These are phyloP conservation scores for Brachypteracias leptosomus DNA, from an alignment of 2,113 vertebrate genomes.

Conservation along the genomic window DNA sequence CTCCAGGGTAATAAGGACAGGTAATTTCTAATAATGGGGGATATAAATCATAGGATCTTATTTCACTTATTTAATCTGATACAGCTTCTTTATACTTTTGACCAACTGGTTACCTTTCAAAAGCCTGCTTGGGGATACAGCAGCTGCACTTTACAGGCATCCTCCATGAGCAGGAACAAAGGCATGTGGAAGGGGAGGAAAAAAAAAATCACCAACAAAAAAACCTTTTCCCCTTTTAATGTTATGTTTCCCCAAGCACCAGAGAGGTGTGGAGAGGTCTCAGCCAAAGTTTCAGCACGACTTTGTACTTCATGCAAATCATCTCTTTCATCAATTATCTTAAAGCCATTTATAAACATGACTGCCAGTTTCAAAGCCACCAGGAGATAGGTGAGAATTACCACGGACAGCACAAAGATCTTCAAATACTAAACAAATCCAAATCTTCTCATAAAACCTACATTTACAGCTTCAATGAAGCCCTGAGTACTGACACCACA, in stretches of 20 bases:
- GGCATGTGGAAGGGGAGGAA: background rate
- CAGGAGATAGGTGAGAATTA: constrained; percentile 48
- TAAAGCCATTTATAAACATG: constrained; percentile 1
- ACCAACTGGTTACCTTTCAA: background rate
- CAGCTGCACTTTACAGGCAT: background rate
- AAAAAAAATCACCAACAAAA: background rate
- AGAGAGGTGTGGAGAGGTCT: constrained; percentile 37
- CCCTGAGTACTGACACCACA: background rate
- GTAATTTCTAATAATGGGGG: background rate
- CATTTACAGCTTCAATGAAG: constrained; percentile 9
- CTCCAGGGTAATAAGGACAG: background rate
- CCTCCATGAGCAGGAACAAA: background rate
- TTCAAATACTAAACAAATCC: constrained; percentile 1
- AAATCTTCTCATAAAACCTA: background rate
- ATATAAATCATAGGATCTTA: background rate
- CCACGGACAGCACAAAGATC: background rate
- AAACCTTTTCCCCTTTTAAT: background rate
- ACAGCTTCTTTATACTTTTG: background rate
- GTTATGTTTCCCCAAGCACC: background rate
- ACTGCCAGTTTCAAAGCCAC: constrained; percentile 16
- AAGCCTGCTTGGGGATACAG: background rate
- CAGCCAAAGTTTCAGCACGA: background rate
- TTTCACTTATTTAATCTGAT: background rate
- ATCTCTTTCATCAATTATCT: constrained; percentile 42
- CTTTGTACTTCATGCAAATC: constrained; percentile 59